Conservation (phyloP, 2,113 vertebrate species). For the Peromyscus maniculatus region DNA sequence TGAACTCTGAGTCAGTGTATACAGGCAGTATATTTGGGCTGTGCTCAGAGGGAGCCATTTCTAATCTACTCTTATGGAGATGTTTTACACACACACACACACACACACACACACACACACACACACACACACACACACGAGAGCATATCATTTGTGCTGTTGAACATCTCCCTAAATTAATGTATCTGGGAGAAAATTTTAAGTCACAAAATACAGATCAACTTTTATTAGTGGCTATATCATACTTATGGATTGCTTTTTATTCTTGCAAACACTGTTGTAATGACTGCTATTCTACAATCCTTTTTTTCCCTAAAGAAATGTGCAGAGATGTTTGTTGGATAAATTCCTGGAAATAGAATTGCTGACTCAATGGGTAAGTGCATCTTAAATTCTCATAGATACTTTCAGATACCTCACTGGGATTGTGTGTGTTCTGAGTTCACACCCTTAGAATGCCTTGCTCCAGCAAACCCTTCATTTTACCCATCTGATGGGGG, state of each 20-base stretch:
- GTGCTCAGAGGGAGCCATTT: neutral
- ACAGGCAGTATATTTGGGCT: neutral
- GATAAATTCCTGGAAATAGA: slow-evolving; percentile 67
- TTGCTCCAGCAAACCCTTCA: neutral
- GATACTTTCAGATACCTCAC: neutral
- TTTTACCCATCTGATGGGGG: neutral
- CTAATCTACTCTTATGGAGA: neutral
- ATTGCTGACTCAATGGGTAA: slow-evolving; percentile 46
- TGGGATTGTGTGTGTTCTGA: neutral
- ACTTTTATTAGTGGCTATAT: neutral
- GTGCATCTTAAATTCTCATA: neutral
- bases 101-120: neutral
- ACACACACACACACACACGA: no score
- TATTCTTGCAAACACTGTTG: slow-evolving; percentile 33
- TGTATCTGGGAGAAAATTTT: slow-evolving; percentile 1
- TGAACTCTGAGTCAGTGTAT: neutral
- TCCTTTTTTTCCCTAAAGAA: neutral
- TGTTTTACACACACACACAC: neutral
- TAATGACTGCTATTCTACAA: slow-evolving; percentile 24
- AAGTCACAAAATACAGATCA: neutral
- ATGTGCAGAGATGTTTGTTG: neutral
- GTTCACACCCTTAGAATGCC: neutral
- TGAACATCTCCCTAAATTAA: neutral
- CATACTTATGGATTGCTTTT: slow-evolving; percentile 27
- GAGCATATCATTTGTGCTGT: neutral